Percentiles rank a stretch among this genome's conserved stretches.
phyloP scores from a whole-genome alignment of 2,113 vertebrate genomes.

The Phaetusa simplex region DNA sequence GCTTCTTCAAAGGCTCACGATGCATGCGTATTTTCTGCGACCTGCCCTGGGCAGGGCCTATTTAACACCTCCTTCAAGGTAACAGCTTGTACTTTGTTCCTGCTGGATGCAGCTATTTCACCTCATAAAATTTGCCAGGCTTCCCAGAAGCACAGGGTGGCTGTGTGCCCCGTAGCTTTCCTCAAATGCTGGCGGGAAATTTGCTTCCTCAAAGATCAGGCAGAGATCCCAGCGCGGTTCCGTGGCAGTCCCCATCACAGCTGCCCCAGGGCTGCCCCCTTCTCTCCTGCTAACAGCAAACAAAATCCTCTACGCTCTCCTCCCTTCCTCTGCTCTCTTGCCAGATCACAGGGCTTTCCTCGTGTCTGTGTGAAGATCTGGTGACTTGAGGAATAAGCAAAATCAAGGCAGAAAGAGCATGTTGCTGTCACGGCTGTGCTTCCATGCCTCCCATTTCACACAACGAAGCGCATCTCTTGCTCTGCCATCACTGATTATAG shows the following conservation, averaged over 20 bases:
- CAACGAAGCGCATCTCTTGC: background rate
- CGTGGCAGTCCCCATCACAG: background rate
- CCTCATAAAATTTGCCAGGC: background rate
- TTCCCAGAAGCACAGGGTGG: rapidly evolving
- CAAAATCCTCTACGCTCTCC: background rate
- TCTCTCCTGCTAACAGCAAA: background rate
- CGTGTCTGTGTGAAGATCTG: rapidly evolving
- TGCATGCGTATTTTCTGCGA: background rate
- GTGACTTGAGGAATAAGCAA: background rate
- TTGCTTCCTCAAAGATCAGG: background rate
- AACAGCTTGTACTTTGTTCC: background rate
- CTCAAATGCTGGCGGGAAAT: background rate
- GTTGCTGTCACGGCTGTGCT: background rate
- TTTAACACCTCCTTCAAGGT: background rate
- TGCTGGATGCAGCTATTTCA: background rate
- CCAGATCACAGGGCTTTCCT: background rate
- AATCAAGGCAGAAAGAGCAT: background rate
- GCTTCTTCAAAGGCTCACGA: background rate
- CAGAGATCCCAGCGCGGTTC: background rate
- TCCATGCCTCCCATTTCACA: background rate
- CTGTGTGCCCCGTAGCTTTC: background rate
- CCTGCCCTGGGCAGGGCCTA: rapidly evolving
- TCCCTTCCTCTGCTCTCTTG: background rate
- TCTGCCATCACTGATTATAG: background rate
- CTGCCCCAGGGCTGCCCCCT: background rate